phyloP scores from a whole-genome alignment of 2,113 vertebrate genomes.

The Corythornis madagascariensis region DNA sequence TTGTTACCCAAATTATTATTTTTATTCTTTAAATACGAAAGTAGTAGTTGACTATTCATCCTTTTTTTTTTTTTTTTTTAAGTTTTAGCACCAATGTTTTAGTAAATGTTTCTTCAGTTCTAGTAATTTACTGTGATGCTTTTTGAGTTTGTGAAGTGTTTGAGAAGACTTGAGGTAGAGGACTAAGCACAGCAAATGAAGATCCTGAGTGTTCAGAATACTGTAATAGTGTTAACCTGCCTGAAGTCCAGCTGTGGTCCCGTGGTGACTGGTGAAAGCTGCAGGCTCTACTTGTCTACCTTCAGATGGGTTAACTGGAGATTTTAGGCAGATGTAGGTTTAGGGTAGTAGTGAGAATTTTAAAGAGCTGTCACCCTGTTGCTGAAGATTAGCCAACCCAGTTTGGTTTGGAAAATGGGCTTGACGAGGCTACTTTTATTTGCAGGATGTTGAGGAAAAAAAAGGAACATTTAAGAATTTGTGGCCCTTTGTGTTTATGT shows the following conservation, averaged over 20 bases:
- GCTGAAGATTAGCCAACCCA: neutral
- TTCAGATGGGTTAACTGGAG: neutral
- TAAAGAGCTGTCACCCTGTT: neutral
- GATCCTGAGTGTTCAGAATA: neutral
- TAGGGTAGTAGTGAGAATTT: neutral
- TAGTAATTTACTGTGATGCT: neutral
- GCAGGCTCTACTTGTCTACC: neutral
- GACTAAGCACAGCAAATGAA: neutral
- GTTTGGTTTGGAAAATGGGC: neutral
- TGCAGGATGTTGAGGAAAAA: neutral
- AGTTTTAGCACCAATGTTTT: neutral
- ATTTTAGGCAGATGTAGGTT: neutral
- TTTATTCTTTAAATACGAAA: neutral
- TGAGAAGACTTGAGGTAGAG: neutral
- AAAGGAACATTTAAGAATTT: neutral
- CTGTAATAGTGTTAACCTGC: neutral
- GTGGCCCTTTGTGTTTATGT: neutral
- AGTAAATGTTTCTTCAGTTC: neutral
- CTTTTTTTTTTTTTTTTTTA: neutral
- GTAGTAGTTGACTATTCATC: neutral
- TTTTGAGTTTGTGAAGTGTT: neutral
- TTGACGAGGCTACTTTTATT: neutral
- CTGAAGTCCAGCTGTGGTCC: neutral
- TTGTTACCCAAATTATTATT: neutral
- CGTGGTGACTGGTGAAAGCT: neutral